A percentile compares a stretch with the other conserved stretches of the same genome.
Evolutionary conservation across 2,797 vertebrate species (phyloP).

Genomic region (Poecilia gillii): DNA sequence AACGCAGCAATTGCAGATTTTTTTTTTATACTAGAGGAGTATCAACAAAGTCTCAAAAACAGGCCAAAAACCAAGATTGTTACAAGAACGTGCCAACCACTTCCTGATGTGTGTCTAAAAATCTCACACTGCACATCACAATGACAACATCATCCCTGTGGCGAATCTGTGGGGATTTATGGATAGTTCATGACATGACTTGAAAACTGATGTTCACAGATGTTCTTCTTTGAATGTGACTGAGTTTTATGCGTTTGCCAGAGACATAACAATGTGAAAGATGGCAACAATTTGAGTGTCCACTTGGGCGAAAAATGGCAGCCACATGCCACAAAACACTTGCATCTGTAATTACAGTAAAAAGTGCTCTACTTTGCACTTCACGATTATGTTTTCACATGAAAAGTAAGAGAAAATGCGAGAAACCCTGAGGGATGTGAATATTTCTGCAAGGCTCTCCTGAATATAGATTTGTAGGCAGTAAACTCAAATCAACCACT

Average conservation of each 20-base stretch:
- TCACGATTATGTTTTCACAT: neutral
- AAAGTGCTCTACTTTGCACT: neutral
- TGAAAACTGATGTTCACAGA: neutral
- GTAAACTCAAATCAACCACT: neutral
- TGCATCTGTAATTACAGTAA: neutral
- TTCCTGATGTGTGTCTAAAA: neutral
- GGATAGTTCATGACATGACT: neutral
- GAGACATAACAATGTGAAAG: neutral
- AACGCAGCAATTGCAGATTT: too few species aligned
- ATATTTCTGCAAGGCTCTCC: neutral
- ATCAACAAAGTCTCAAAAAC: too few species aligned
- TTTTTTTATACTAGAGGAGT: too few species aligned
- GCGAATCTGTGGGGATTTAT: neutral
- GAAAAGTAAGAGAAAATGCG: neutral
- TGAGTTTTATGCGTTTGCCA: neutral
- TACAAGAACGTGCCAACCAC: neutral
- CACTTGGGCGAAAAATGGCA: neutral
- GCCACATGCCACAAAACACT: neutral
- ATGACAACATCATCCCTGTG: neutral
- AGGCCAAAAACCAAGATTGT: neutral
- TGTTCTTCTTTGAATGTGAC: neutral
- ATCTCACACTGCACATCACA: neutral
- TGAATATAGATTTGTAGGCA: neutral
- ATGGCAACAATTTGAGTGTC: neutral
- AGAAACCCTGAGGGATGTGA: neutral